A percentile compares a stretch with the other conserved stretches of the same genome.
These are phyloP conservation scores for Oreamnos americanus DNA, from an alignment of 2,113 vertebrate genomes.

Conservation along the genomic window DNA sequence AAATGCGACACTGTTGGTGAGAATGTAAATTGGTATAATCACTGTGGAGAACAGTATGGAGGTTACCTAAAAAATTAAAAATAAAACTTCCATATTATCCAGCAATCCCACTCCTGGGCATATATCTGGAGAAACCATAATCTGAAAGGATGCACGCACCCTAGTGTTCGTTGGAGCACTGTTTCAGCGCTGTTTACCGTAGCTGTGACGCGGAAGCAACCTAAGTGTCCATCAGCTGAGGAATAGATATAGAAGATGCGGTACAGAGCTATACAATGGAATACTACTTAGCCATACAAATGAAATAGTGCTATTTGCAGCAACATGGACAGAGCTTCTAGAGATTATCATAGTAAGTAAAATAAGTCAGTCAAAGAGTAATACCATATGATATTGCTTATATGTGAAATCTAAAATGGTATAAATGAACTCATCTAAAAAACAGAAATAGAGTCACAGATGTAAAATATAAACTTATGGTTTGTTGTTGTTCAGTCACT, in stretches of 20 bases:
- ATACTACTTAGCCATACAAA: not conserved
- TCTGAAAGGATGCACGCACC: not conserved
- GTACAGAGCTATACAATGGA: not conserved
- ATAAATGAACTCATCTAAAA: not conserved
- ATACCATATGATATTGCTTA: not conserved
- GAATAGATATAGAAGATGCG: rapidly evolving
- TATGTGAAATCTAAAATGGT: not conserved
- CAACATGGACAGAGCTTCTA: not conserved
- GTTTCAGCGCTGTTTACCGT: not conserved
- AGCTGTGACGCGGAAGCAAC: not conserved
- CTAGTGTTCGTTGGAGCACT: not conserved
- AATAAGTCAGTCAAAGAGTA: not conserved
- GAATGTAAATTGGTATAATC: not conserved
- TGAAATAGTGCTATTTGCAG: not conserved
- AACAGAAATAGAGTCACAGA: not conserved
- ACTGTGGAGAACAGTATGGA: not conserved
- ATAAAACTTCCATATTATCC: not conserved
- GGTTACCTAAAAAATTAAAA: not conserved
- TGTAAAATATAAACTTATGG: not conserved
- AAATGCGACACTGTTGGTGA: not conserved
- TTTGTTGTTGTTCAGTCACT: not conserved
- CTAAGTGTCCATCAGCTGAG: not conserved
- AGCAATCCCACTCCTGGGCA: not conserved
- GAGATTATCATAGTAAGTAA: not conserved
- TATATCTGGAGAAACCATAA: not conserved